Base-by-base conservation (phyloP, 2,797 vertebrate species). In the Sebastes variabilis region DNA sequence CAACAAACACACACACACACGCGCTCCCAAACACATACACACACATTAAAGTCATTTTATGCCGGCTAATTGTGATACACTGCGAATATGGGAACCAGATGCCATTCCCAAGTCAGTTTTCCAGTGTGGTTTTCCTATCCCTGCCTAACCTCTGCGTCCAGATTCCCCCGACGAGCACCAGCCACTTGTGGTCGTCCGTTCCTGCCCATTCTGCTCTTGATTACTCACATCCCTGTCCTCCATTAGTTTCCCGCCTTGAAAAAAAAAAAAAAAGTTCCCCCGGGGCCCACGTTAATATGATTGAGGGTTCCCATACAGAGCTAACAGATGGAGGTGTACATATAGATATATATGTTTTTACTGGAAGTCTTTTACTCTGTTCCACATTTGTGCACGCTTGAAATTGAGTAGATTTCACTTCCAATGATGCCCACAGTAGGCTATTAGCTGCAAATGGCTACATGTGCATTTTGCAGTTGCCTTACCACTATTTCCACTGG, bases 41-140 rank as follows among this genome's bases (percentile, higher is more conserved):
- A 85, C 84, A 94, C 92, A 91, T 90, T 94, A 88, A 94, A 93
- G 89, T 86, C 80, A 89, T 94, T 94, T 88, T 91, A 85, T 90
- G 85, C 87, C 3, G 85, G 90, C 93, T 95, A 96, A 94, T 95
- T 96, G 93, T 92, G 92, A 95, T 94, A 90, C 93, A 90, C 78
- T 92, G 89, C 94, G 90, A 90, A 91, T 93, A 92, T 94, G 84
- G 75, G 93, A 95, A 84, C 91, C 95, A 96, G 96, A 97, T 96
- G 95, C 91, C 92, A 95, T 95, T 96, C 95, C 95, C 94, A 93
- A 89, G 80, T 94, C 93, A 81, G 90, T 93, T 92, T 93, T 95
- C 91, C 91, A 92, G 86, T 94, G 90, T 88, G 94, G 92, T 95
- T 95, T 96, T 93, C 72, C 88, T 93, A 95, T 92, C 92, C 91